Evolutionary conservation across 2,113 vertebrate genomes (phyloP), one percentile per base, ranked within the genome.

Genomic region (Grammomys dolichurus): DNA sequence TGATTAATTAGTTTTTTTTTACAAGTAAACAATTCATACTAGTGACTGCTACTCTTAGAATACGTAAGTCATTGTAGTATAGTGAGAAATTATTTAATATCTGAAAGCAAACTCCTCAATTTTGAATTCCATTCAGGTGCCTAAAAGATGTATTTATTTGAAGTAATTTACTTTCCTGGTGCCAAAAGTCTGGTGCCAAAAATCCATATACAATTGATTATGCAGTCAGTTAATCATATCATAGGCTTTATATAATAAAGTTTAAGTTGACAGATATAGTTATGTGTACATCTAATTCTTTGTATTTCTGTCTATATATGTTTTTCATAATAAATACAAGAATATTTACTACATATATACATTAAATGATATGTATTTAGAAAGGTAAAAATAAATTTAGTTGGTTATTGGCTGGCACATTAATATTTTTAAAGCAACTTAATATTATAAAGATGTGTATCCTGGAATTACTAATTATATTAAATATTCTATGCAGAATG

Each of bases 401-500:
- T 80, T 75, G 22, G 31, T 56, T 31, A 92, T 72, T 90, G 22
- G 14, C 36, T 94, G 67, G 17, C 7, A 72, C 46, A 77, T 58
- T 92, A 11, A 12, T 76, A 95, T 17, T 86, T 89, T 54, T 2
- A 72, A 6, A 86, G 40, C 90, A 85, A 86, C 65, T 91, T 60
- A 85, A 19, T 81, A 31, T 40, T 76, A 78, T 26, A 65, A 69
- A 1, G 31, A 5, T 54, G 33, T 54, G 4, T 4, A 70, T n/a
- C 36, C 14, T 51, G 20, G 33, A 88, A 88, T 91, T 84, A 78
- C 7, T n/a, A 88, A 67, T 19, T 84, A 48, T 22, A 33, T 92
- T 92, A 82, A 56, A 76, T 16, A 72, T 87, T 81, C 90, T 87
- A 81, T 90, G 36, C 36, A 95, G 86, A 56, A 77, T 33, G 36